These are phyloP conservation scores for Aplochiton taeniatus DNA, from an alignment of 2,797 vertebrate species.

Conservation along the genomic window DNA sequence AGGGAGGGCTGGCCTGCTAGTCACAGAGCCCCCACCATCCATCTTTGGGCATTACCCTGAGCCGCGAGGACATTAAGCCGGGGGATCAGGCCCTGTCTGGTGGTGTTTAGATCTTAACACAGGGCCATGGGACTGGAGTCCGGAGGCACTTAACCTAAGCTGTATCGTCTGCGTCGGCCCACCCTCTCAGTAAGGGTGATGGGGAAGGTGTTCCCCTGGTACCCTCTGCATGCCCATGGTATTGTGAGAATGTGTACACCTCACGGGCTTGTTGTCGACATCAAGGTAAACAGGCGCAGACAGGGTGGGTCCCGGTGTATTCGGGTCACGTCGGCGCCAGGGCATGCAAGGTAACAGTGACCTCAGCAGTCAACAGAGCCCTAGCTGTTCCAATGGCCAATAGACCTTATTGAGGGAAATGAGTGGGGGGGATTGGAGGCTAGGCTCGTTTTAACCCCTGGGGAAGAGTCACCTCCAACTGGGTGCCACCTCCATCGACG, in stretches of 20 bases:
- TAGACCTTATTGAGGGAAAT: not conserved
- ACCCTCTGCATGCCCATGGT: too few relatives aligned
- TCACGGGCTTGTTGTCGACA: too few relatives aligned
- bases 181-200: too few relatives aligned
- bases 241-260: too few relatives aligned
- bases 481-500: not conserved
- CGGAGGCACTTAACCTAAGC: too few relatives aligned
- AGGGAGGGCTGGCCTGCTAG: conserved; percentile 57
- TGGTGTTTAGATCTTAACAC: conserved; percentile 68
- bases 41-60: conserved; percentile 77
- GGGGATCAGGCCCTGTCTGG: conserved; percentile 76
- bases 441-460: not conserved
- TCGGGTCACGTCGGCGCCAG: conserved; percentile 32
- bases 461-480: not conserved
- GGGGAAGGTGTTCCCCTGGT: too few relatives aligned
- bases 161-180: too few relatives aligned
- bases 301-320: too few relatives aligned
- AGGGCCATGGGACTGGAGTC: not conserved
- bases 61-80: conserved; percentile 76
- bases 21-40: conserved; percentile 51
- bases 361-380: not conserved
- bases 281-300: too few relatives aligned
- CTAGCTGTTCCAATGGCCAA: not conserved
- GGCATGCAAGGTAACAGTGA: conserved; percentile 13
- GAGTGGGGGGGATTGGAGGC: not conserved